Evolutionary conservation across 2,888 invertebrate species (phyloP), one percentile per base, ranked within the genome.

Genomic region (Lordiphosa fenestrarum): DNA sequence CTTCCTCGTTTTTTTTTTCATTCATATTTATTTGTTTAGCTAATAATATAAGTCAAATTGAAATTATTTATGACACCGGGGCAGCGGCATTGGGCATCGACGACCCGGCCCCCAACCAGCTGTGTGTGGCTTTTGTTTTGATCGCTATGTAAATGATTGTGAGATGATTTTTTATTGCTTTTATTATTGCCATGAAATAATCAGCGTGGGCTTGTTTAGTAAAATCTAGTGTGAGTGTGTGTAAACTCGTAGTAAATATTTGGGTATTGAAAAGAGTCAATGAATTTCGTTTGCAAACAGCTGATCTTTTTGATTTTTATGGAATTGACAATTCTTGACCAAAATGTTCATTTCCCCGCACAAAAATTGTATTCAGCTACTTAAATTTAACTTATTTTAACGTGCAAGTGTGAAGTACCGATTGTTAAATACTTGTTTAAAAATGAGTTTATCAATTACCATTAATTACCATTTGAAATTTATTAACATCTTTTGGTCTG

Each of bases 1-100:
- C 23, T 52, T 33, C 13, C 30, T 53, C 49, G 38, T 39, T 44
- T 37, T 42, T 56, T 56, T 53, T 60, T 68, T 58, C 71, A 73
- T 77, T 70, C 75, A 77, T 69, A 68, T 69, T 67, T 77, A 77
- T 77, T 77, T 81, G 74, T 77, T 77, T 77, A 70, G 81, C 77
- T 77, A 81, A 77, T 81, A 77, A 77, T 77, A 77, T 74, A 81
- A 81, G 81, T 81, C 77, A 68, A 77, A 77, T 77, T 70, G 74
- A 81, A 81, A 77, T 77, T 77, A 81, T 77, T 77, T 77, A 77
- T 77, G 72, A 77, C 70, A 81, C 77, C 81, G 30, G 30, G 30
- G 30, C 25, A 25, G 25, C 62, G 62, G 49, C 66, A 46, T 50
- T 25, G 30, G 30, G 30, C 59, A 61, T 30, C 70, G 70, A 33